Base-by-base conservation (phyloP, 2,888 invertebrate species). In the Pheosia tremula region DNA sequence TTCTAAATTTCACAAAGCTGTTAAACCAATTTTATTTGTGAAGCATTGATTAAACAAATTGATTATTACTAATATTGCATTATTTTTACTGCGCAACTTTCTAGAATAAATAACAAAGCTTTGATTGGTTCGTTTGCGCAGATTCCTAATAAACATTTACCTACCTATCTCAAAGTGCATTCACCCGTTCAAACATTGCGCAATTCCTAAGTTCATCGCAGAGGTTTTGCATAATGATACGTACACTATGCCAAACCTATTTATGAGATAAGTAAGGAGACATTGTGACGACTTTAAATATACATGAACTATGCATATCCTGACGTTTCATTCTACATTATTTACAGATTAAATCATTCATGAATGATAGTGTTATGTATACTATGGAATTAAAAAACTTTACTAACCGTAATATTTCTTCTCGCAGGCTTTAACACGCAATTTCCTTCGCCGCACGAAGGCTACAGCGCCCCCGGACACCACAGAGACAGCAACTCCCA, bases 371-470 rank as follows among this genome's bases (percentile, higher is more conserved):
- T 62, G 59, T 63, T 58, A 57, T 54, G 49, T 55, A 58, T 60
- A 38, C 54, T 47, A 43, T 8, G 43, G 4, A 43, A 4, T 9
- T 9, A 43, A 8, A 61, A 61, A 61, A 50, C 9, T 61, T 57
- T 69, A 75, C 69, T 69, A 68, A 71, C 75, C 73, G 58, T 63
- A 61, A 62, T 62, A 69, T 61, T 73, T 69, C 62, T 41, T 56
- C 79, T 82, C 74, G 62, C 90, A 93, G 93, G 78, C 78, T 57
- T 71, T 78, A 58, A 89, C 85, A 66, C 87, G 90, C 59, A 82
- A 81, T 69, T 91, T 93, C 88, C 84, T 85, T 61, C 87, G 91
- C 2, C 91, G 93, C 67, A 93, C 90, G 61, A 91, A 91, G 79
- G 85, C 91, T 39, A 90, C 92, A 2, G 78, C 88, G 0, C 79